Base-by-base conservation (phyloP, 2,797 vertebrate genomes). In the Bucorvus abyssinicus region DNA sequence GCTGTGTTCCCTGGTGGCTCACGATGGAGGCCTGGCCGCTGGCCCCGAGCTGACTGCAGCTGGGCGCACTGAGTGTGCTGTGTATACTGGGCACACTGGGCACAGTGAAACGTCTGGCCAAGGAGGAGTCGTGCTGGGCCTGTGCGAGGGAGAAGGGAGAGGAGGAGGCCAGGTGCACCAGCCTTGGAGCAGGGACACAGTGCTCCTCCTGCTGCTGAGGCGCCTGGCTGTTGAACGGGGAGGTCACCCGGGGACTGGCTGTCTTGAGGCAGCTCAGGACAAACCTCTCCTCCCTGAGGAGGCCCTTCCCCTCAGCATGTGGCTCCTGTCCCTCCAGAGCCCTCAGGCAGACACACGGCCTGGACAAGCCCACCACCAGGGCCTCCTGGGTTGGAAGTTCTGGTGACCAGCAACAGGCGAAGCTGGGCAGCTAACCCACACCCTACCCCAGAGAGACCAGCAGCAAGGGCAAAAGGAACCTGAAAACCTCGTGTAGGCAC, bases 61-160 rank as follows among this genome's bases (percentile, higher is more conserved):
- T 49, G 49, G 1, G 12, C 36, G 27, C 32, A 22, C 23, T 34
- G 38, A 40, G 38, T 40, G 38, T 40, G 38, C 38, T 40, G 38
- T 10, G 38, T 40, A 40, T 40, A 40, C 38, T 40, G 38, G 38
- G 38, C 38, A 40, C 38, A 40, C 38, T 40, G 38, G 38, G 38
- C 38, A 40, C 38, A 8, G 38, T 40, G 38, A 40, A 12, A 13
- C 10, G 52, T 29, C 47, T 12, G 22, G 32, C 4, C 27, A 34
- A 67, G 59, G 23, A 60, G 6, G 19, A 14, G 27, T 16, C 7
- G 2, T 12, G 15, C 50, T 27, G 63, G 3, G 2, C 34, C 16
- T 5, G 11, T 4, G 2, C 1, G 1, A 10, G 0, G 30, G 12
- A 27, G 19, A 22, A 76, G 17, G 55, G 8, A 47, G 42, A 57